Evolutionary conservation across 2,888 invertebrate genomes (phyloP).

Genomic region (Rhingia rostrata): DNA sequence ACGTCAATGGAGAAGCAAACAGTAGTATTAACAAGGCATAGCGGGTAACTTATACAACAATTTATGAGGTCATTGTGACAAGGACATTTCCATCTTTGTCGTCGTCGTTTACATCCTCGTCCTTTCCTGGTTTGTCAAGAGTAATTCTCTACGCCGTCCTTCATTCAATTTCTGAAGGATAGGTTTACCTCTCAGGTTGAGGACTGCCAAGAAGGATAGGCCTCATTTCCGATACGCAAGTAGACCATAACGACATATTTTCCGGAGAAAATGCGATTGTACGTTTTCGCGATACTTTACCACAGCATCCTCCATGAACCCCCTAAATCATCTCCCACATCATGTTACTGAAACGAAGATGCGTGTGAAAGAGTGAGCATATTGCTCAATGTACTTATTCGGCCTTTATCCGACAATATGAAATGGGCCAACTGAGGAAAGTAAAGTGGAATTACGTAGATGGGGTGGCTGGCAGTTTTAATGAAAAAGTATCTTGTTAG

Average conservation of each 20-base stretch:
- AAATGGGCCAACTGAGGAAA: conserved; percentile 3
- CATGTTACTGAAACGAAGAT: conserved; percentile 14
- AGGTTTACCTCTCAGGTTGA: conserved; percentile 32
- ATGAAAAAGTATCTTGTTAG: conserved; percentile 44
- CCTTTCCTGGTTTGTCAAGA: conserved; percentile 19
- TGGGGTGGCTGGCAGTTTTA: conserved; percentile 26
- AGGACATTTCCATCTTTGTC: conserved; percentile 34
- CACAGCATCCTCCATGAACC: neutral
- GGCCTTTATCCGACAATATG: conserved; percentile 48
- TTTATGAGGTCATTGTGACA: conserved; percentile 62
- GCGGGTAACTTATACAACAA: conserved; percentile 24
- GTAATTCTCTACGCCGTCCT: conserved; percentile 59
- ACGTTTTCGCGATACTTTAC: conserved; percentile 34
- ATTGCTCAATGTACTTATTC: conserved; percentile 55
- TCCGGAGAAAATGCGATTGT: conserved; percentile 34
- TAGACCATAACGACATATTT: conserved; percentile 62
- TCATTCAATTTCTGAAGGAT: conserved; percentile 45
- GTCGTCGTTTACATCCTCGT: conserved; percentile 2
- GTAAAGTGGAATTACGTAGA: conserved; percentile 34
- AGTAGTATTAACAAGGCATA: conserved; percentile 2
- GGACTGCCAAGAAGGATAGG: conserved; percentile 49
- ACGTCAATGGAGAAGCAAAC: conserved; percentile 1
- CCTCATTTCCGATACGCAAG: conserved; percentile 67
- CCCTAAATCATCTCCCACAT: conserved; percentile 44
- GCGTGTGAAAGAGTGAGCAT: conserved; percentile 7